Evolutionary conservation across 1,140 invertebrate species (phyloP), one percentile per base, ranked within the genome.

Genomic region (Probaryconus sp.): DNA sequence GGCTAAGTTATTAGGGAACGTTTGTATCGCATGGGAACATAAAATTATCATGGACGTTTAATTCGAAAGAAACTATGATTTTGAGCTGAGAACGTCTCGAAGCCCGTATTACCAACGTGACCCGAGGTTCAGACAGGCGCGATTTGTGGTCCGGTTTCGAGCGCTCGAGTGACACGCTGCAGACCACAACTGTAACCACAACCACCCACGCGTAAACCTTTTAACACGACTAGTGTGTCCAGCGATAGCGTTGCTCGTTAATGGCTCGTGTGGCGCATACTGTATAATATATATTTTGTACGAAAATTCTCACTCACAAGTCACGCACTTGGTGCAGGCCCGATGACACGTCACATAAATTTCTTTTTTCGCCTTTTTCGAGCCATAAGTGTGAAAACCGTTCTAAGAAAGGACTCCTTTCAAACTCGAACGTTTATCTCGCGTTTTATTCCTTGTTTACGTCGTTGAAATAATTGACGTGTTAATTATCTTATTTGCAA

Each of bases 191-290:
- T 48, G 31, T 43, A 56, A 77, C 74, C 60, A 9, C 71, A 77
- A 42, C 58, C 70, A 80, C 73, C 75, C 79, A 80, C 61, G 72
- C 69, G 67, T 82, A 80, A 84, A 83, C 55, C 78, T 83, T 82
- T 83, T 79, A 81, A 79, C 81, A 60, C 71, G 76, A 68, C 68
- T 68, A 47, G 67, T 72, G 47, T 76, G 73, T 53, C 78, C 33
- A 42, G 63, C 64, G 76, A 77, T 79, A 78, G 64, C 45, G 60
- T 53, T 56, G 64, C 74, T 76, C 68, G 56, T 72, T 72, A 72
- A 76, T 72, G 63, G 37, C 56, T 74, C 63, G 50, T 42, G 50
- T 37, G 45, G 53, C 40, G 37, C n/a, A 16, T 33, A 37, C 43
- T 58, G 13, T 43, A 61, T 67, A 67, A 67, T 61, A 74, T 74